Base-by-base conservation (phyloP, 2,113 vertebrate species). In the rat (Rattus norvegicus) region DNA sequence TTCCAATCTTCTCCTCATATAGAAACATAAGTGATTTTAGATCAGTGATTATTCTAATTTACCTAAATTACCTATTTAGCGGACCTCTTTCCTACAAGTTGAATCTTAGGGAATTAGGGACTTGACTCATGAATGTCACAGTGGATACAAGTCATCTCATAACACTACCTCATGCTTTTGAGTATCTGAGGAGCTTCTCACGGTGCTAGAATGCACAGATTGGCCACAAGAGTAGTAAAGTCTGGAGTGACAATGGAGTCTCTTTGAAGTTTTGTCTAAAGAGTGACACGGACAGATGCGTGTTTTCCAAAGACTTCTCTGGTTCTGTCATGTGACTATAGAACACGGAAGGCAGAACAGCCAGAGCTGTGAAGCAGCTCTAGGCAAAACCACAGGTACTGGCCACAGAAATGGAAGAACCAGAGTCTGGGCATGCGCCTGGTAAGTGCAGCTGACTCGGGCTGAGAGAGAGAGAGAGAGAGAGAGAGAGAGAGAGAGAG, bases 271-370 rank as follows among this genome's bases (percentile, higher is more conserved):
- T 84, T 43, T 83, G 30, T 39, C 30, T 33, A 81, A 63, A n/a
- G 3, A 91, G 59, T 0, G 0, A 47, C 20, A 1, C 0, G 39
- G n/a, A 52, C 0, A 16, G 67, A 36, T 0, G 0, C 8, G 2
- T 56, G 80, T 39, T 76, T 22, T 43, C 13, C 9, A 4, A 90
- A 54, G 33, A 63, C 6, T 2, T 7, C 73, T 61, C 28, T 77
- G 67, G 24, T 19, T 49, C 4, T 11, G 11, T 8, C 10, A 1
- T 14, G n/a, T 43, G 63, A 84, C 83, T 24, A 36, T 1, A 14
- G 43, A 28, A 16, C 49, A 47, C 67, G 2, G 49, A 65, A 24
- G 61, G 24, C 7, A 52, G 49, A n/a, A 26, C 7, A 52, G 12
- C 17, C 22, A 65, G 24, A 59, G 20, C 17, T 56, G 26, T 26